Base-by-base conservation (phyloP, 2,888 invertebrate genomes). In the Carabus problematicus region DNA sequence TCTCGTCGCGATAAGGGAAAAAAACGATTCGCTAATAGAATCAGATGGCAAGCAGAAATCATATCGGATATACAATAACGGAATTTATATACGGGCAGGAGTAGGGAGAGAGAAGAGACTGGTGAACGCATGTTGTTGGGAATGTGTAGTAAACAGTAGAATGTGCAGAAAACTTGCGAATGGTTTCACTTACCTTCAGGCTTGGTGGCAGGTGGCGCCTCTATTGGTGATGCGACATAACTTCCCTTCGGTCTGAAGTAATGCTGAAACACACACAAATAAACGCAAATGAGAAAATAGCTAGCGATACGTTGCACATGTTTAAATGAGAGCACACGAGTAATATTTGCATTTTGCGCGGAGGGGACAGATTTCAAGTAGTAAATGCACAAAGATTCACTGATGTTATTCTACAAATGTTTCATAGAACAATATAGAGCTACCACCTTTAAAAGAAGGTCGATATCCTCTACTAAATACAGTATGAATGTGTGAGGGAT, bases 171-270 rank as follows among this genome's bases (percentile, higher is more conserved):
- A 71, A 64, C 59, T 70, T 52, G 49, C 55, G 66, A 70, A 70
- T 66, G 66, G 66, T 61, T 67, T 70, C 62, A 69, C 72, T 77
- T 78, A 80, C 80, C 79, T 80, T 80, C 77, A 64, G 77, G 75
- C 73, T 76, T 74, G 40, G 78, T 75, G 40, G 79, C 75, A 70
- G 77, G 75, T 70, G 77, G 76, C 63, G 76, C 74, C 69, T 78
- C 78, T 77, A 77, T 64, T 73, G 75, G 74, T 66, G 73, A 70
- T 71, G 77, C 76, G 72, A 75, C 74, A 72, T 72, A 72, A 71
- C 72, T 72, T 66, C 73, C 70, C 71, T 75, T 77, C 55, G 75
- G 72, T 67, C 75, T 76, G 63, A 76, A 76, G 72, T 77, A 77
- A 66, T 75, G 75, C 79, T 79, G 77, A 41, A 79, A 79, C 63